Percentiles rank a stretch among this genome's conserved stretches.
These are phyloP conservation scores for Trididemnum miniatum DNA, from an alignment of 23 tunicate genomes.

Conservation along the genomic window DNA sequence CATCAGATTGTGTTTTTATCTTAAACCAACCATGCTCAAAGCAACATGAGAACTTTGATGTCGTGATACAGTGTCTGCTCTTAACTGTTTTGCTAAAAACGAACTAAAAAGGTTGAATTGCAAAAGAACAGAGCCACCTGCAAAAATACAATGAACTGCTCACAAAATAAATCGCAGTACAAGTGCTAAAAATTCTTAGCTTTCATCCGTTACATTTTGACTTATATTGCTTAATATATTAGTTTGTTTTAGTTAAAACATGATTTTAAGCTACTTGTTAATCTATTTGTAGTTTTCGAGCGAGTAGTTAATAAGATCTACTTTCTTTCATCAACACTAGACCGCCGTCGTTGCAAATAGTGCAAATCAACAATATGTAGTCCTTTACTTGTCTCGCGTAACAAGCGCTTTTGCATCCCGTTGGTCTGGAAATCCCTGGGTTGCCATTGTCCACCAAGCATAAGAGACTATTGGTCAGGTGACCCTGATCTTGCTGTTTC, in stretches of 20 bases:
- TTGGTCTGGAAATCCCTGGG: not conserved
- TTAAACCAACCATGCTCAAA: not conserved
- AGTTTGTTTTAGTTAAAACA: not conserved
- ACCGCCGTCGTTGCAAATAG: not conserved
- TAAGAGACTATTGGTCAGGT: too few relatives aligned
- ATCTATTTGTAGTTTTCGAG: not conserved
- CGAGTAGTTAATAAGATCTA: not conserved
- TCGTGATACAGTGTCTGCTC: not conserved
- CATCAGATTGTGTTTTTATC: not conserved
- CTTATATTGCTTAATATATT: not conserved
- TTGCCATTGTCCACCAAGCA: too few relatives aligned
- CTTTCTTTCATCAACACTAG: not conserved
- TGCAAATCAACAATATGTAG: not conserved
- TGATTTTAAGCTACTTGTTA: not conserved
- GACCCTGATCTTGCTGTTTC: too few relatives aligned
- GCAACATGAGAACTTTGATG: constrained; percentile 5
- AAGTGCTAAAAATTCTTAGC: not conserved
- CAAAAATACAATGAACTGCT: constrained; percentile 2
- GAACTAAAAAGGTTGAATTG: constrained; percentile 14
- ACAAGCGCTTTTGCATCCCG: not conserved
- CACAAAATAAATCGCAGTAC: not conserved
- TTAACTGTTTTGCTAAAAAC: constrained; percentile 18
- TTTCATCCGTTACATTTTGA: not conserved
- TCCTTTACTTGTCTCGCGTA: not conserved
- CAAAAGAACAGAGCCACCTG: constrained; percentile 5